These are phyloP conservation scores for Odontophorus gujanensis DNA, from an alignment of 2,113 vertebrate genomes.

Conservation along the genomic window DNA sequence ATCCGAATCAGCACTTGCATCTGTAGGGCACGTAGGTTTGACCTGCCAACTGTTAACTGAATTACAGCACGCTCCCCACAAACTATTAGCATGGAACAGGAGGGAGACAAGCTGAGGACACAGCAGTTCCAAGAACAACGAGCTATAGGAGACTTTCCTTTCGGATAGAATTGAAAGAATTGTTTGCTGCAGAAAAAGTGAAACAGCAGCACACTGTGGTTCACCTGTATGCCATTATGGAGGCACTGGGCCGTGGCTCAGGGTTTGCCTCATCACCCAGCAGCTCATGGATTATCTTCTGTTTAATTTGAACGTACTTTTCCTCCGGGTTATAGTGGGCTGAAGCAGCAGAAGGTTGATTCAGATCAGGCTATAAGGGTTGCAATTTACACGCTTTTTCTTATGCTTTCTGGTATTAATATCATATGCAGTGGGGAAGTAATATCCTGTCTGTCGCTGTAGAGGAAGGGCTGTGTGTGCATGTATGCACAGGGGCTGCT, in stretches of 20 bases:
- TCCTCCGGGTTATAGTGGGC: neutral
- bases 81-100: neutral
- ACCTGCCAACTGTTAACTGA: constrained; percentile 12
- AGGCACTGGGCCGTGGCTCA: neutral
- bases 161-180: neutral
- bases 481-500: neutral
- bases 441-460: constrained; percentile 54
- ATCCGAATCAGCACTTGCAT: neutral
- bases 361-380: neutral
- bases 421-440: constrained; percentile 54
- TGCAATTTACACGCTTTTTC: constrained; percentile 21
- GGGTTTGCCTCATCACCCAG: neutral
- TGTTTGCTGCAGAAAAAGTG: neutral
- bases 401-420: constrained; percentile 42
- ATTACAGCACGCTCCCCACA: neutral
- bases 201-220: neutral
- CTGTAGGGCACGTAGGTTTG: neutral
- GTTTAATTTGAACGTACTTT: neutral
- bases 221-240: neutral
- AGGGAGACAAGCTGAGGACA: constrained; percentile 3
- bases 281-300: neutral
- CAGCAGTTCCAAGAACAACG: neutral
- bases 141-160: neutral
- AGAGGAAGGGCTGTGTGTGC: constrained; percentile 37
- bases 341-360: neutral